phyloP scores from a whole-genome alignment of 2,113 vertebrate genomes.

The Tapirus terrestris region DNA sequence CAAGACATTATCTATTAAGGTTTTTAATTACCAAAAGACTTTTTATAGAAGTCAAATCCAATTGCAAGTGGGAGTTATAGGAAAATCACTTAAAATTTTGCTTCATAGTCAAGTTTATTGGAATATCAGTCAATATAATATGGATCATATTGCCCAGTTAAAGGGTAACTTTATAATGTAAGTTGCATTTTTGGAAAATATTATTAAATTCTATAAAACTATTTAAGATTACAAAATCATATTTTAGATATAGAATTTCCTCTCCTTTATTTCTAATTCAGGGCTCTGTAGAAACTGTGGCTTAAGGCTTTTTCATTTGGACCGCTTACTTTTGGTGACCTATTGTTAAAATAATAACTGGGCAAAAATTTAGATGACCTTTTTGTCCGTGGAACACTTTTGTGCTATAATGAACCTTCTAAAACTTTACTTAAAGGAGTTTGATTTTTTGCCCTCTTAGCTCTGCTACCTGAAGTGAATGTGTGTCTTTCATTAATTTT shows the following conservation, averaged over 20 bases:
- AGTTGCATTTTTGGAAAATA: neutral
- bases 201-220: neutral
- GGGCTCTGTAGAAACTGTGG: neutral
- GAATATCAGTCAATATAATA: neutral
- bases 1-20: neutral
- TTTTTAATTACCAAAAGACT: neutral
- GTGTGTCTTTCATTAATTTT: neutral
- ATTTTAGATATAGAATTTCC: neutral
- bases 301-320: neutral
- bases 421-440: conserved; percentile 13
- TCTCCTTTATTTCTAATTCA: neutral
- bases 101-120: neutral
- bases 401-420: neutral
- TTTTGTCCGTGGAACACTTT: neutral
- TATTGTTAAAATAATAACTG: neutral
- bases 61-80: neutral
- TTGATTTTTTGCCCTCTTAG: neutral
- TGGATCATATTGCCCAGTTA: neutral
- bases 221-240: neutral
- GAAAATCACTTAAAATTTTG: neutral
- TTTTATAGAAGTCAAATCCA: neutral
- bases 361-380: neutral
- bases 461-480: neutral
- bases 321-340: neutral
- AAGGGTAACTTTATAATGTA: neutral